phyloP scores from a whole-genome alignment of 2,888 invertebrate genomes.

The Eulithis testata region DNA sequence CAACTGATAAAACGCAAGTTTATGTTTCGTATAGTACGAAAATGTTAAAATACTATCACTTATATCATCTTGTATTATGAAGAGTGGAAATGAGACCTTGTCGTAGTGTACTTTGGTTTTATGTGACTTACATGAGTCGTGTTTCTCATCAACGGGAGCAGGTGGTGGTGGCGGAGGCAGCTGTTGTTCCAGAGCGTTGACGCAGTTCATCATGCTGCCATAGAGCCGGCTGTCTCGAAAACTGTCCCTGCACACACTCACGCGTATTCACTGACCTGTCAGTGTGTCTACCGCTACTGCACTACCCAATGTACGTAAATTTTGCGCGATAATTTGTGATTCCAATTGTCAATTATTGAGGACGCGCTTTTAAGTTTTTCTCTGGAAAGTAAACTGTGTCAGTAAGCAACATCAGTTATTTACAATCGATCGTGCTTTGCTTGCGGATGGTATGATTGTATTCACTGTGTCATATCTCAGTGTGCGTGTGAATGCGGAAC shows the following conservation, averaged over 20 bases:
- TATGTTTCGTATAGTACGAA: neutral
- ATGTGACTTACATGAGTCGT: slow-evolving; percentile 75
- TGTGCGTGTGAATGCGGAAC: slow-evolving; percentile 47
- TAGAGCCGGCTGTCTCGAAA: slow-evolving; percentile 96
- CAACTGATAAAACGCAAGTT: neutral
- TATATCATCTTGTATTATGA: neutral
- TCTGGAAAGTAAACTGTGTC: slow-evolving; percentile 17
- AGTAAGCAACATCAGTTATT: slow-evolving; percentile 31
- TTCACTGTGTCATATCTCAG: slow-evolving; percentile 43
- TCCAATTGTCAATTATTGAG: slow-evolving; percentile 5
- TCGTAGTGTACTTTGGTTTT: slow-evolving; percentile 28
- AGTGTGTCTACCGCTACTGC: slow-evolving; percentile 32
- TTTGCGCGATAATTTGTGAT: slow-evolving; percentile 18
- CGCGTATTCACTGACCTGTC: slow-evolving; percentile 49
- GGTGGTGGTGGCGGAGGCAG: slow-evolving; percentile 88
- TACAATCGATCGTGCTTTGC: slow-evolving; percentile 58
- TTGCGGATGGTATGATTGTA: slow-evolving; percentile 63
- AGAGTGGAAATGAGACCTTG: slow-evolving; percentile 5
- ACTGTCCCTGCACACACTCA: slow-evolving; percentile 89
- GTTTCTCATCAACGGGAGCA: slow-evolving; percentile 79
- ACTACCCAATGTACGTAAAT: slow-evolving; percentile 17
- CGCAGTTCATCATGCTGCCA: slow-evolving; percentile 98
- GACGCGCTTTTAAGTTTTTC: slow-evolving; percentile 6
- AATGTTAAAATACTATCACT: neutral
- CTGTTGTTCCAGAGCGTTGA: slow-evolving; percentile 96